Evolutionary conservation across 2,888 invertebrate species (phyloP).

Genomic region (Synanthedon formicaeformis): DNA sequence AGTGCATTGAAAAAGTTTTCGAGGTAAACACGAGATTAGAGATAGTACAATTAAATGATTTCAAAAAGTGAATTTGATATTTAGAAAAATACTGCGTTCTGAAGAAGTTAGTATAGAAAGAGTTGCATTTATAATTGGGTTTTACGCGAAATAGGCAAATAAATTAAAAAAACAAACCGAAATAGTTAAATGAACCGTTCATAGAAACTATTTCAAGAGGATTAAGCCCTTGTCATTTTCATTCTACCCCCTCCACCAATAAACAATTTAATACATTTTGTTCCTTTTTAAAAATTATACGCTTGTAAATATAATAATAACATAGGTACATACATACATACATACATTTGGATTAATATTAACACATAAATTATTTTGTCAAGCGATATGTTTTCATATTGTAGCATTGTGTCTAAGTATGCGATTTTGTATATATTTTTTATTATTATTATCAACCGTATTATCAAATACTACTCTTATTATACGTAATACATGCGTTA

Average conservation of each 20-base stretch:
- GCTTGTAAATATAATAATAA: conserved; percentile 34
- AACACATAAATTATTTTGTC: conserved; percentile 30
- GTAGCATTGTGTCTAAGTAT: conserved; percentile 57
- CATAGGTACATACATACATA: conserved; percentile 14
- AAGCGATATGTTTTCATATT: conserved; percentile 69
- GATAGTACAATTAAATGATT: conserved; percentile 24
- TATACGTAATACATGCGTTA: conserved; percentile 48
- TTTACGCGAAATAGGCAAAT: conserved; percentile 14
- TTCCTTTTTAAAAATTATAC: conserved; percentile 14
- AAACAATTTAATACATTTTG: conserved; percentile 8
- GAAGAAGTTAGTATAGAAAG: conserved; percentile 33
- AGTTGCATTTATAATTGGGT: conserved; percentile 31
- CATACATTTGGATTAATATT: conserved; percentile 32
- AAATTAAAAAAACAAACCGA: no score
- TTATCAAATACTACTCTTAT: conserved; percentile 66
- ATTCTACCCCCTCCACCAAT: neutral
- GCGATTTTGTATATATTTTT: conserved; percentile 33
- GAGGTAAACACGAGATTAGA: conserved; percentile 21
- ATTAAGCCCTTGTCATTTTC: neutral
- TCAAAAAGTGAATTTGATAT: conserved; percentile 22
- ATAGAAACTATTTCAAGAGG: neutral
- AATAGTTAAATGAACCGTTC: no score
- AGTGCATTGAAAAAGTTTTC: conserved; percentile 19
- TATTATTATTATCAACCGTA: conserved; percentile 42
- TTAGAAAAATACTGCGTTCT: conserved; percentile 55